A percentile compares a stretch with the other conserved stretches of the same genome.
phyloP scores from a whole-genome alignment of 1,140 invertebrate species.

The Drosophila funebris region DNA sequence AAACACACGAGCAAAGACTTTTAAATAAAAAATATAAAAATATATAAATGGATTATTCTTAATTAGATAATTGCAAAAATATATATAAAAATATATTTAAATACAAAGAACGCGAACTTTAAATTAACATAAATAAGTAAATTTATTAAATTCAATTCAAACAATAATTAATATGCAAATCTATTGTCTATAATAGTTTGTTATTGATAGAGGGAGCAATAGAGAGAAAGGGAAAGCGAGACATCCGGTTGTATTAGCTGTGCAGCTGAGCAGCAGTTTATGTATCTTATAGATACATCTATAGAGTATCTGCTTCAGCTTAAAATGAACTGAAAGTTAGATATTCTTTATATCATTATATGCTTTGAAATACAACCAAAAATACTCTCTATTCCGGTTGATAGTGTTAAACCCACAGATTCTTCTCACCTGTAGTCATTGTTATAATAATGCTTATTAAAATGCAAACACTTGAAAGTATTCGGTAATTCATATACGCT shows the following conservation, averaged over 20 bases:
- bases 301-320: too few species aligned
- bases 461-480: slow-evolving; percentile 28
- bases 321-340: too few species aligned
- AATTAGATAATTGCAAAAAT: too few species aligned
- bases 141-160: not conserved
- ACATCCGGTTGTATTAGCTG: not conserved
- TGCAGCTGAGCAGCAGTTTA: not conserved
- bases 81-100: not conserved
- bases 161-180: not conserved
- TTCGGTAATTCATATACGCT: slow-evolving; percentile 11
- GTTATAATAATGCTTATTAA: slow-evolving; percentile 6
- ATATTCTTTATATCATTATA: too few species aligned
- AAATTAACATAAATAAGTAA: not conserved
- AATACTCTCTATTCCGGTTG: too few species aligned
- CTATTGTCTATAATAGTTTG: not conserved
- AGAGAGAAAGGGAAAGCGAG: too few species aligned
- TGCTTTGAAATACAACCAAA: too few species aligned
- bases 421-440: not conserved
- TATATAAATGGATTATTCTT: not conserved
- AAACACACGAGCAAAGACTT: not conserved
- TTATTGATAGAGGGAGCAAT: not conserved
- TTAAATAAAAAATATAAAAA: not conserved
- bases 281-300: not conserved
- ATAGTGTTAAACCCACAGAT: too few species aligned
- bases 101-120: not conserved